Percentiles rank a stretch among this genome's conserved stretches.
These are phyloP conservation scores for Dromas ardeola DNA, from an alignment of 2,113 vertebrate species.

Conservation along the genomic window DNA sequence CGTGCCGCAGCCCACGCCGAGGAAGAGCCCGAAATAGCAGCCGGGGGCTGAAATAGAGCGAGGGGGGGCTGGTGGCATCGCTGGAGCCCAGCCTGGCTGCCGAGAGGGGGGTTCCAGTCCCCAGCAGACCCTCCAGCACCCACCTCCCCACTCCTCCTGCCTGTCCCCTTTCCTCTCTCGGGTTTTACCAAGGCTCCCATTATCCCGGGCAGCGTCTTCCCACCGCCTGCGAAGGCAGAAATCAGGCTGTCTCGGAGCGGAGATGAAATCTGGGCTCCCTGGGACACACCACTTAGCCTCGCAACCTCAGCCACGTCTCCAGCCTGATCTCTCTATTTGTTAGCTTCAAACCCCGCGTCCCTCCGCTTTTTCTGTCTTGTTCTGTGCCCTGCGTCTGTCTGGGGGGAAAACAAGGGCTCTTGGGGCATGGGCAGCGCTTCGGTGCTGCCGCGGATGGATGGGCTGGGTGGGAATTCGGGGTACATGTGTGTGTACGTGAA, in stretches of 20 bases:
- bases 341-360: not conserved
- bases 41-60: not conserved
- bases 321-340: not conserved
- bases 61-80: fast-evolving
- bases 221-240: not conserved
- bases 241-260: not conserved
- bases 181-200: not conserved
- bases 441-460: not conserved
- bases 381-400: not conserved
- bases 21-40: not conserved
- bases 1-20: not conserved
- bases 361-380: not conserved
- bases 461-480: not conserved
- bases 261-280: not conserved
- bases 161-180: not conserved
- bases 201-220: not conserved
- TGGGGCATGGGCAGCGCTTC: not conserved
- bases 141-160: fast-evolving
- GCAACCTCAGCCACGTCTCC: not conserved
- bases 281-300: not conserved
- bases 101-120: not conserved
- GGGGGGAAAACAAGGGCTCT: not conserved
- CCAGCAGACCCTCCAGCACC: not conserved
- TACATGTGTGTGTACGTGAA: fast-evolving
- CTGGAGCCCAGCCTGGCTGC: fast-evolving